Conservation (phyloP, 2,113 vertebrate species). For the Mirounga angustirostris region DNA sequence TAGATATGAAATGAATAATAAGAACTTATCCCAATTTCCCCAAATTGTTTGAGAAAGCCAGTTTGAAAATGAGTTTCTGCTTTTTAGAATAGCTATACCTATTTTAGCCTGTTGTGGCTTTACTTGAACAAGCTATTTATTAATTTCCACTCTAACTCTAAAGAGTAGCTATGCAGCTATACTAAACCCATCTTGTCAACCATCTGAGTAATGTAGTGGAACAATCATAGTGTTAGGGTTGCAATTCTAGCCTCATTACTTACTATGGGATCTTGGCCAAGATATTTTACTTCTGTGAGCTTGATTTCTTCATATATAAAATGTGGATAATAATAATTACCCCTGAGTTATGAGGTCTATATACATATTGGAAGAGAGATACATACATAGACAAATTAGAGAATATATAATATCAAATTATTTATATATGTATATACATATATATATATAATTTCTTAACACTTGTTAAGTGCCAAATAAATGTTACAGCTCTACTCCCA, state of each 20-base stretch:
- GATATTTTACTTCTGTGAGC: not conserved
- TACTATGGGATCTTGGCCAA: not conserved
- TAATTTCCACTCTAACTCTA: not conserved
- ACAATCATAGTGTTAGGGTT: not conserved
- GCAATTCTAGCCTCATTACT: not conserved
- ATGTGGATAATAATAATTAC: not conserved
- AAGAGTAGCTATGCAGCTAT: not conserved
- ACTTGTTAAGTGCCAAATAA: not conserved
- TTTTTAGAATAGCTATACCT: not conserved
- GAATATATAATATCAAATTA: not conserved
- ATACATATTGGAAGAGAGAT: not conserved
- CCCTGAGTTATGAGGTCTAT: not conserved
- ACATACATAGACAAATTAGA: not conserved
- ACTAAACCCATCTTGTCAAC: not conserved
- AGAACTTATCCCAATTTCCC: not conserved
- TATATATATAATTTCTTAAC: not conserved
- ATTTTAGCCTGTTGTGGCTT: not conserved
- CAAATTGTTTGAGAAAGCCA: not conserved
- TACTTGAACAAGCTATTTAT: not conserved
- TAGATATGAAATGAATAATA: not conserved
- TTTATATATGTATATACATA: not conserved
- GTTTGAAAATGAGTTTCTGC: slow-evolving; percentile 14
- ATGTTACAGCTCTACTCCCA: not conserved
- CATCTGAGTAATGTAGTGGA: not conserved
- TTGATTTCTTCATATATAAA: slow-evolving; percentile 31